phyloP scores from a whole-genome alignment of 2,113 vertebrate species.

The Natator depressus region DNA sequence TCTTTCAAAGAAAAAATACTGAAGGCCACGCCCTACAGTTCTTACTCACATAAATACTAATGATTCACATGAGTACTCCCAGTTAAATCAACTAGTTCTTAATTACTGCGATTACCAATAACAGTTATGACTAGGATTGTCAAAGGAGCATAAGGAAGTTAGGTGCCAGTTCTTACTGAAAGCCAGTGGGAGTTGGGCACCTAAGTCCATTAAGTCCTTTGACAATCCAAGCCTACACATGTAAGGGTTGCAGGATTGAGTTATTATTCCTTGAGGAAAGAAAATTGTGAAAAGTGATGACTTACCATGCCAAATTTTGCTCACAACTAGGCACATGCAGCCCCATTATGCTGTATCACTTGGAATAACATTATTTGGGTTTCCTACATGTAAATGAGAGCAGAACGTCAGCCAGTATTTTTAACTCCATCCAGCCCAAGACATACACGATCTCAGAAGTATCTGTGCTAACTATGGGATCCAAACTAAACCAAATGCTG shows the following conservation, averaged over 20 bases:
- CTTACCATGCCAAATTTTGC: not conserved
- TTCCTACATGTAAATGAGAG: constrained; percentile 40
- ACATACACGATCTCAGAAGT: not conserved
- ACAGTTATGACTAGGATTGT: not conserved
- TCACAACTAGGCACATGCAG: constrained; percentile 5
- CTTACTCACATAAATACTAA: not conserved
- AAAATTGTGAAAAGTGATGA: not conserved
- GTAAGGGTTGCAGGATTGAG: not conserved
- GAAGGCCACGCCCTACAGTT: not conserved
- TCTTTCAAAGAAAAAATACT: not conserved
- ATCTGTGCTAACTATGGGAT: constrained; percentile 17
- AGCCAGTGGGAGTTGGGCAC: not conserved
- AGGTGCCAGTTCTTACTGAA: not conserved
- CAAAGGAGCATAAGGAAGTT: not conserved
- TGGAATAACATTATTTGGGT: constrained; percentile 32
- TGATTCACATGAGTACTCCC: not conserved
- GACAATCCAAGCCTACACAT: not conserved
- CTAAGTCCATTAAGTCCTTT: not conserved
- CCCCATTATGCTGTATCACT: constrained; percentile 4
- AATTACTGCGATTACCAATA: not conserved
- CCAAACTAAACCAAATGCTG: constrained; percentile 50
- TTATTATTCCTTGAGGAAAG: not conserved
- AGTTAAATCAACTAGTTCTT: not conserved
- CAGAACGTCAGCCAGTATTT: constrained; percentile 43
- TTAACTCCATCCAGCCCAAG: constrained; percentile 12